A percentile compares a stretch with the other conserved stretches of the same genome.
Conservation (phyloP, 2,113 vertebrate genomes). For the Helogale parvula region DNA sequence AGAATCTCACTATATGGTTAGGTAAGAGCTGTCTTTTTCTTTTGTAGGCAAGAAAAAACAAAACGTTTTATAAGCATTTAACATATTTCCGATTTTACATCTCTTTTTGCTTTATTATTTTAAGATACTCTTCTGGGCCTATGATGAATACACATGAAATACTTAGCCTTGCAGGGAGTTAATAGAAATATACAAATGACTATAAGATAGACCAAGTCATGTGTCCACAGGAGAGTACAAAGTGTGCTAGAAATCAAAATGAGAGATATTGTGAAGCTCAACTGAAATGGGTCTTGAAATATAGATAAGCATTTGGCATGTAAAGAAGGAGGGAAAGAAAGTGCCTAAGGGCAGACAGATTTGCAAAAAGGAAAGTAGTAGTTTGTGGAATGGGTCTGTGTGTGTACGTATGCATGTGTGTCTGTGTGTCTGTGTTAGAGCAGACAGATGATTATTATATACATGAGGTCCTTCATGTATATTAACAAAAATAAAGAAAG, state of each 20-base stretch:
- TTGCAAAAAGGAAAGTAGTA: background rate
- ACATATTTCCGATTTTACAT: background rate
- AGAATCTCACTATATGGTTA: background rate
- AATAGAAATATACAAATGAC: background rate
- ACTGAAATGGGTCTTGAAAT: background rate
- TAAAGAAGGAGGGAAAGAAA: background rate
- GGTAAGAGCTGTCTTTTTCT: background rate
- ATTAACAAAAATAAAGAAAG: background rate
- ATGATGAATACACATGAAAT: background rate
- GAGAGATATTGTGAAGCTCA: background rate
- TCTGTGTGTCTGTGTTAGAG: fast-evolving
- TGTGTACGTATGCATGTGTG: too few relatives aligned
- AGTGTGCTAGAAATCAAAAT: background rate
- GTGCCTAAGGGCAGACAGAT: background rate
- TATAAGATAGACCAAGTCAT: background rate
- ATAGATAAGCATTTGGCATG: background rate
- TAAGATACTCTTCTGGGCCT: background rate
- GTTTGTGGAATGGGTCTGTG: background rate
- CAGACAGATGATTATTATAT: background rate
- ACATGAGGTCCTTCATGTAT: fast-evolving
- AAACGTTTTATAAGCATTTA: background rate
- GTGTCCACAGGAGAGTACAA: background rate
- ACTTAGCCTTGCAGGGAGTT: background rate
- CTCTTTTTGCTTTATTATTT: background rate
- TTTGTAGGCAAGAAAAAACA: background rate